These are phyloP conservation scores for Xiphophorus couchianus DNA, from an alignment of 2,113 vertebrate genomes.

Conservation along the genomic window DNA sequence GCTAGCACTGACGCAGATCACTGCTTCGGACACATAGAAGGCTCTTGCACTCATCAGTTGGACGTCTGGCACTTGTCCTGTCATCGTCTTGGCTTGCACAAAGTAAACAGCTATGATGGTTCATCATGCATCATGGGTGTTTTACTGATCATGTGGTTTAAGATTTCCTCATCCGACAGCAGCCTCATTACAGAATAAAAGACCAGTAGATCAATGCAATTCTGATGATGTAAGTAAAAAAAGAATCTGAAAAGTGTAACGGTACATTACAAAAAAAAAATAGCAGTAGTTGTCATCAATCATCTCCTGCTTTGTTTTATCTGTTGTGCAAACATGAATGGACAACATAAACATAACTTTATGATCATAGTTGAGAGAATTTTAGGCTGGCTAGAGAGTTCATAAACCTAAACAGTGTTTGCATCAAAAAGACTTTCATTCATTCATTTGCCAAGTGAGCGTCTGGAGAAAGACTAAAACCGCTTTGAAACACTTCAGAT, in stretches of 20 bases:
- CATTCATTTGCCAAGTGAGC: background rate
- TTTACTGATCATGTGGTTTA: background rate
- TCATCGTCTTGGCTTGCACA: constrained; percentile 6
- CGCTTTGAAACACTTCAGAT: background rate
- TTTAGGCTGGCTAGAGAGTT: constrained; percentile 14
- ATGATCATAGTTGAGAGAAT: constrained; percentile 25
- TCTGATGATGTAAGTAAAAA: background rate
- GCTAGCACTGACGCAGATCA: constrained; percentile 20
- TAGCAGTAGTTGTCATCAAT: constrained; percentile 32
- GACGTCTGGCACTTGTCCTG: constrained; percentile 25
- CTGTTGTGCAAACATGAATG: constrained; percentile 44
- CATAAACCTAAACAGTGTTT: constrained; percentile 4
- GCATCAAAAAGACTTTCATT: background rate
- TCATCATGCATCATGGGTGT: constrained; percentile 7
- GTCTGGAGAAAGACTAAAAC: background rate
- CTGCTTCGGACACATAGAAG: constrained; percentile 23
- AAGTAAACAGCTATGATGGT: constrained; percentile 50
- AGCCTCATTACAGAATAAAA: background rate
- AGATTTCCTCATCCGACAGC: background rate
- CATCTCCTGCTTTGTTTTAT: constrained; percentile 15
- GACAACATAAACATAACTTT: constrained; percentile 22
- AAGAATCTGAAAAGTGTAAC: background rate
- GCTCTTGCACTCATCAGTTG: constrained; percentile 19
- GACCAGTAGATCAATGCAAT: background rate
- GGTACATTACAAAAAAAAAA: background rate